phyloP scores from a whole-genome alignment of 2,113 vertebrate genomes.

The Crotophaga sulcirostris region DNA sequence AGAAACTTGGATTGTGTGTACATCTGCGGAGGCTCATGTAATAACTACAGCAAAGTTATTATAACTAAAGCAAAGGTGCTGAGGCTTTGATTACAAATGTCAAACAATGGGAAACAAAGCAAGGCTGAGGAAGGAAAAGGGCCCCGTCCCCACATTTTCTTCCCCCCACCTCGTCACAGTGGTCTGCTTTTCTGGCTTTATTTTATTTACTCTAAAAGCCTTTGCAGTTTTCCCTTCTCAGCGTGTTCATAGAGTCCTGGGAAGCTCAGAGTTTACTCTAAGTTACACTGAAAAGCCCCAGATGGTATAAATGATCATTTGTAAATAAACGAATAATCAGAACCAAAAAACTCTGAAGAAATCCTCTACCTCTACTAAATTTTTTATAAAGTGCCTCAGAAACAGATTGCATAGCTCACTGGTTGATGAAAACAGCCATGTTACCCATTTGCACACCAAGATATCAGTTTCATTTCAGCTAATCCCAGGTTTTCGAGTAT shows the following conservation, averaged over 20 bases:
- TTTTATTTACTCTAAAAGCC: conserved; percentile 62
- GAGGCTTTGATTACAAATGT: conserved; percentile 61
- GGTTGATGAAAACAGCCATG: not conserved
- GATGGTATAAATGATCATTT: conserved; percentile 58
- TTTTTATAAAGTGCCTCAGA: not conserved
- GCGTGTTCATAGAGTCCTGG: conserved; percentile 53
- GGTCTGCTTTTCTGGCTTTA: conserved; percentile 55
- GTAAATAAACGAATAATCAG: conserved; percentile 58
- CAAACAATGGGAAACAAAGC: conserved; percentile 67
- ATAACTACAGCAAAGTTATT: conserved; percentile 62
- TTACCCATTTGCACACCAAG: not conserved
- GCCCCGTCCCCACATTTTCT: not conserved
- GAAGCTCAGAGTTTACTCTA: conserved; percentile 64
- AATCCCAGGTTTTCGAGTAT: not conserved
- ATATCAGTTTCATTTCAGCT: not conserved
- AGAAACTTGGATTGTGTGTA: conserved; percentile 39
- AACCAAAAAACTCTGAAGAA: conserved; percentile 1
- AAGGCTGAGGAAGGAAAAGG: conserved; percentile 28
- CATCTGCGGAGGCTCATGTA: conserved; percentile 42
- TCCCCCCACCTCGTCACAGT: not conserved
- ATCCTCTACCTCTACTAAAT: not conserved
- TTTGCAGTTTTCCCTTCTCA: conserved; percentile 47
- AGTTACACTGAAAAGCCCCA: conserved; percentile 51
- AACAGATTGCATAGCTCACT: not conserved
- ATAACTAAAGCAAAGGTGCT: conserved; percentile 69